These are phyloP conservation scores for Oscarella lobularis DNA, from an alignment of 37 sponge, comb jelly and placozoan genomes.

Conservation along the genomic window DNA sequence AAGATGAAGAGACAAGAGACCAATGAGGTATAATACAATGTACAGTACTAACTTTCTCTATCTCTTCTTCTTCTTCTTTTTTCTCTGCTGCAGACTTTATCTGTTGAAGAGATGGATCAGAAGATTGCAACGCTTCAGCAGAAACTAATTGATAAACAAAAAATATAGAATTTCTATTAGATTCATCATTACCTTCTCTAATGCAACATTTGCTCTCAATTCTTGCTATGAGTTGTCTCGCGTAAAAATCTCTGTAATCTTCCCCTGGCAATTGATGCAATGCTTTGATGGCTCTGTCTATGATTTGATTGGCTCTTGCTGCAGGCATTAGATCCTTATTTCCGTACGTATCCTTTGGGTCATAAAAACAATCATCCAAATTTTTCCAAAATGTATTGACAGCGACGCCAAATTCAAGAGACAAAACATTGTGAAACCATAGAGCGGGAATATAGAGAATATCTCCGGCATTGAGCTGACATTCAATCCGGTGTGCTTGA, in stretches of 20 bases:
- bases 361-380: conserved; percentile 46
- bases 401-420: conserved; percentile 69
- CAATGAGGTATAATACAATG: no score
- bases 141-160: no score
- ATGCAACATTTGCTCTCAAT: conserved; percentile 21
- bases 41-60: no score
- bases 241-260: conserved; percentile 71
- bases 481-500: conserved; percentile 25
- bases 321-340: conserved; percentile 73
- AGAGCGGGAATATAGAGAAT: conserved; percentile 88
- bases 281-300: conserved; percentile 49
- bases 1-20: no score
- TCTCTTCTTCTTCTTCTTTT: no score
- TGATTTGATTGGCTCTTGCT: conserved; percentile 52
- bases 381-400: conserved; percentile 87
- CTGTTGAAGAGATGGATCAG: no score
- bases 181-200: no score
- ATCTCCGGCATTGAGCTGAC: conserved; percentile 59
- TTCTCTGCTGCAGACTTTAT: no score
- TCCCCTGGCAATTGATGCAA: conserved; percentile 66
- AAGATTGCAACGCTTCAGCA: no score
- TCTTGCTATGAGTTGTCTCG: conserved; percentile 22
- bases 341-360: conserved; percentile 66
- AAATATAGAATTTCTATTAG: no score
- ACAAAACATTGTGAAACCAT: conserved; percentile 85